Evolutionary conservation across 2,113 vertebrate genomes (phyloP), one percentile per base, ranked within the genome.

Genomic region (Andinoacara biseriatus): DNA sequence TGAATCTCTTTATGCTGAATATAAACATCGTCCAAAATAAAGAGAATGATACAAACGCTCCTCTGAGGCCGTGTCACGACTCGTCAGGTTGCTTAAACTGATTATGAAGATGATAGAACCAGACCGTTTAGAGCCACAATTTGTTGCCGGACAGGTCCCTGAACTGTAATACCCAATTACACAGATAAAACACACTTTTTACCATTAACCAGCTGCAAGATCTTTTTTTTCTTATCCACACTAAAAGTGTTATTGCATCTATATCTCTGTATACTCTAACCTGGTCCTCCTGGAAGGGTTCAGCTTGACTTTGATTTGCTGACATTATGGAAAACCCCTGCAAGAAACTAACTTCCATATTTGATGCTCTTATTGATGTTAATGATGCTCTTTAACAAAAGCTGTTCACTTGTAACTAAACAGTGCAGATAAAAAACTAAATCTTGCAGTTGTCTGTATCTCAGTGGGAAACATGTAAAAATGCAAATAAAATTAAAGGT

Each of bases 221-320:
- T 0, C 5, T n/a, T n/a, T 5, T 57, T 56, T 74, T 67, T 6
- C 26, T 38, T 4, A 17, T n/a, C 20, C 52, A 57, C 52, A 22
- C n/a, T 57, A 6, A 57, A 74, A 22, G 52, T 8, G 7, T 7
- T 5, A 33, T 17, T 9, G 2, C 29, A 31, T 0, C 18, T 22
- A 13, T 31, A 33, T 20, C 15, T 26, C 14, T 0, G 0, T 1
- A 1, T 20, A 5, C 3, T 22, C 13, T 63, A 49, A 31, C 26
- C 20, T 22, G 26, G 29, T 22, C 18, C 29, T 22, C 49, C 29
- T 56, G 29, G 29, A 74, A 56, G 29, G 54, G 35, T 56, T 54
- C 1, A 56, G 29, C 49, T 18, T 2, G 1, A 65, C 62, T 46
- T 67, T 43, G n/a, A n/a, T 65, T 65, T 24, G 40, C 10, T 43